Percentiles rank a stretch among this genome's conserved stretches.
Conservation (phyloP, 2,113 vertebrate genomes). For the Neogobius melanostomus region DNA sequence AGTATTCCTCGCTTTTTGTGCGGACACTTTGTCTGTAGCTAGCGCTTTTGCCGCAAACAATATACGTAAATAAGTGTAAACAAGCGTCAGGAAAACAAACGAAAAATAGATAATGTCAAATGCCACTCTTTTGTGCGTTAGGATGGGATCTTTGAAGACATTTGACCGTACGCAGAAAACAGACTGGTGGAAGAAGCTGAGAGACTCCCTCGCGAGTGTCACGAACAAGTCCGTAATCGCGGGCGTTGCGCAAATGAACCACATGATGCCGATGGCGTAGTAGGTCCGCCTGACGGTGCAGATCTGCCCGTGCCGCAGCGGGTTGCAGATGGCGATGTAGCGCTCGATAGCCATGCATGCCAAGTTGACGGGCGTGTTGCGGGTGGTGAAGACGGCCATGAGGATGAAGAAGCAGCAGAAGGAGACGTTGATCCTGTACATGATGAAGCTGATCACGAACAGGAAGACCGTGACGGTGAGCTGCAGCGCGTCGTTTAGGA, state of each 20-base stretch:
- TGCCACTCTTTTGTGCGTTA: slow-evolving; percentile 54
- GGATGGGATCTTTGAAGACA: slow-evolving; percentile 65
- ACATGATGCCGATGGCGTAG: slow-evolving; percentile 62
- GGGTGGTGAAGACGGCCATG: slow-evolving; percentile 74
- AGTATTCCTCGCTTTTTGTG: slow-evolving; percentile 69
- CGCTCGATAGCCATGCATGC: slow-evolving; percentile 76
- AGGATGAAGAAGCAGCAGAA: slow-evolving; percentile 74
- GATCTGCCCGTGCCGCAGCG: slow-evolving; percentile 64
- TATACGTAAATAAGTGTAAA: slow-evolving; percentile 72
- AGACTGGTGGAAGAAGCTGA: slow-evolving; percentile 67
- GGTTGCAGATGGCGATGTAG: slow-evolving; percentile 71
- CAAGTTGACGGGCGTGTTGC: slow-evolving; percentile 70
- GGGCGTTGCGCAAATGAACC: slow-evolving; percentile 64
- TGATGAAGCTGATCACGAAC: slow-evolving; percentile 72
- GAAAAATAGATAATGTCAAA: slow-evolving; percentile 75
- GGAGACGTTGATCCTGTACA: slow-evolving; percentile 69
- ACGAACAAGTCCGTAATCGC: slow-evolving; percentile 72
- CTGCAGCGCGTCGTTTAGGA: slow-evolving; percentile 74
- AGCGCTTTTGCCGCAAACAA: slow-evolving; percentile 58
- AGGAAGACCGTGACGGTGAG: slow-evolving; percentile 66
- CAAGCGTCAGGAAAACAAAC: slow-evolving; percentile 66
- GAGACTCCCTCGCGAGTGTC: slow-evolving; percentile 60
- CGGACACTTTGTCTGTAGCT: slow-evolving; percentile 52
- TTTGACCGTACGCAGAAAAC: slow-evolving; percentile 70
- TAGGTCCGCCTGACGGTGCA: slow-evolving; percentile 68